A percentile compares a stretch with the other conserved stretches of the same genome.
These are phyloP conservation scores for Holothuria leucospilota DNA, from an alignment of 53 echinoderm and acorn worm genomes.

Conservation along the genomic window DNA sequence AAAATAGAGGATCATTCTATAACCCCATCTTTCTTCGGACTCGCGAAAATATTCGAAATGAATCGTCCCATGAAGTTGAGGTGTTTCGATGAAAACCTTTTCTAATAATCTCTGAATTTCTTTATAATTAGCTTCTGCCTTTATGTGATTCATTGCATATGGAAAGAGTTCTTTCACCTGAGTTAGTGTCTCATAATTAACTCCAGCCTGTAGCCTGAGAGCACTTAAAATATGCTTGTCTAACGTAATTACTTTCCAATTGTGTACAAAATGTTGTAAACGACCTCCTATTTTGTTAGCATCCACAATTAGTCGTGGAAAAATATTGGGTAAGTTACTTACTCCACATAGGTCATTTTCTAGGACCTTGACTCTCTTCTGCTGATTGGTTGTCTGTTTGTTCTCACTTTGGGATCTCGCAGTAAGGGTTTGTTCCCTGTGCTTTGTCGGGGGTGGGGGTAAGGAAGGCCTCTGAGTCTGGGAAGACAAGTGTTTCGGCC, in stretches of 20 bases:
- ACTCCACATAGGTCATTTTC: background rate
- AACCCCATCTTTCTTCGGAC: no score
- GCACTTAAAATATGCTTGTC: constrained; percentile 45
- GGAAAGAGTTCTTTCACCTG: background rate
- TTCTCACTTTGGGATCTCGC: background rate
- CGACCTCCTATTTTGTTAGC: background rate
- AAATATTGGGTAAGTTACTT: constrained; percentile 19
- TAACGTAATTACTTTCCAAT: constrained; percentile 24
- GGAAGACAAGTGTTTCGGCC: background rate
- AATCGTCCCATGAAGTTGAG: constrained; percentile 46
- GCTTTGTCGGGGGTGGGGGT: background rate
- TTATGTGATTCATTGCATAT: background rate
- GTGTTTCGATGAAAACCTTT: constrained; percentile 31
- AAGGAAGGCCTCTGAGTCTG: background rate
- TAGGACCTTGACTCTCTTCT: background rate
- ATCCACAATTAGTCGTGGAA: background rate
- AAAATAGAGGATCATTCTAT: no score
- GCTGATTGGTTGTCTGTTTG: background rate
- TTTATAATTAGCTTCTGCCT: background rate
- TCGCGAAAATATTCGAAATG: constrained; percentile 62
- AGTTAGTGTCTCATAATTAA: background rate
- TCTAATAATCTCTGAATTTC: constrained; percentile 47
- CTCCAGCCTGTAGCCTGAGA: constrained; percentile 25
- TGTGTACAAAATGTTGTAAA: background rate
- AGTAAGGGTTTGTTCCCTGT: background rate